Conservation (phyloP, 1,140 invertebrate species). For the Lordiphosa mommai region DNA sequence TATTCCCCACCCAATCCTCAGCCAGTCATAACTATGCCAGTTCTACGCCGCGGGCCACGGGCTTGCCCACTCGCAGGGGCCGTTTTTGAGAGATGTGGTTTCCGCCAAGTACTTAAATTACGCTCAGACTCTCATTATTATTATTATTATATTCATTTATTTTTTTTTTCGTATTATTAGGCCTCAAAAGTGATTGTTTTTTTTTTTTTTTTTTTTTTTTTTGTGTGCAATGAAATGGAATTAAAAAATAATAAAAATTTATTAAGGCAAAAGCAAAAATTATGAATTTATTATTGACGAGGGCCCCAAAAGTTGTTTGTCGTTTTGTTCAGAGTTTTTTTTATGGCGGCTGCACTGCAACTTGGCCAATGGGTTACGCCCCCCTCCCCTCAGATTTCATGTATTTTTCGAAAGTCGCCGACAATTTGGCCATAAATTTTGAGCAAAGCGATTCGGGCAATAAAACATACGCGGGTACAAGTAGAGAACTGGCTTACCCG, state of each 20-base stretch:
- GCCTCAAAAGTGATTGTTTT: slow-evolving; percentile 36
- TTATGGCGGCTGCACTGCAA: slow-evolving; percentile 35
- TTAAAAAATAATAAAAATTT: slow-evolving; percentile 77
- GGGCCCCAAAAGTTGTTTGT: slow-evolving; percentile 9
- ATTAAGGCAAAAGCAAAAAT: slow-evolving; percentile 68
- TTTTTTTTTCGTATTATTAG: slow-evolving; percentile 54
- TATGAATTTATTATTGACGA: slow-evolving; percentile 73
- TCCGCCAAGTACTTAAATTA: not conserved
- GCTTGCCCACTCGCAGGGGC: slow-evolving; percentile 30
- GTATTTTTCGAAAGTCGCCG: slow-evolving; percentile 64
- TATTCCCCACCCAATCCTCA: not conserved
- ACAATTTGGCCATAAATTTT: slow-evolving; percentile 74
- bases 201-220: slow-evolving; percentile 15
- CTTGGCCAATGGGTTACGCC: slow-evolving; percentile 17
- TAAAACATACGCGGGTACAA: slow-evolving; percentile 58
- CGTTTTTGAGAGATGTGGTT: slow-evolving; percentile 26
- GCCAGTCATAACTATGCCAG: not conserved
- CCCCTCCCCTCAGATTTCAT: slow-evolving; percentile 34
- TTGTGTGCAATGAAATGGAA: slow-evolving; percentile 52
- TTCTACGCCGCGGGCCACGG: slow-evolving; percentile 22
- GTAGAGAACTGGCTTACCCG: slow-evolving; percentile 30
- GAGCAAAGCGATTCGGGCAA: slow-evolving; percentile 61
- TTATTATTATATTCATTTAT: slow-evolving; percentile 23
- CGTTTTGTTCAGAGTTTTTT: slow-evolving; percentile 22
- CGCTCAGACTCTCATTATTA: slow-evolving; percentile 13